These are phyloP conservation scores for Coracias cyanogaster DNA, from an alignment of 2,797 vertebrate species.

Conservation along the genomic window DNA sequence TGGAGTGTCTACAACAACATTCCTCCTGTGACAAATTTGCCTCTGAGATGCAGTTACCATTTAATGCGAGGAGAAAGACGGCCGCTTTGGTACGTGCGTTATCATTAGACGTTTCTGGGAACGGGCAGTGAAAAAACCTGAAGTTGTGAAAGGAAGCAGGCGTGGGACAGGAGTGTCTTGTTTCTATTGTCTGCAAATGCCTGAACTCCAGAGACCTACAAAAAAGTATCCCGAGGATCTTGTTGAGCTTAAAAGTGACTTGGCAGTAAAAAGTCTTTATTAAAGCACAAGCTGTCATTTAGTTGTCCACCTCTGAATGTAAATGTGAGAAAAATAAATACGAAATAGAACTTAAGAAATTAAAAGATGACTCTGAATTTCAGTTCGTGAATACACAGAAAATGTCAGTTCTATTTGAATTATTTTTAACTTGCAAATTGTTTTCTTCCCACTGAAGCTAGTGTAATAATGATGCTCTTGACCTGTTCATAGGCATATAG, in stretches of 20 bases:
- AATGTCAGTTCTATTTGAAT: neutral
- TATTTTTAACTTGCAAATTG: neutral
- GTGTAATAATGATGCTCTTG: neutral
- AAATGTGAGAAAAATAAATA: neutral
- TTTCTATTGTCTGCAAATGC: neutral
- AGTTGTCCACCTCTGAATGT: neutral
- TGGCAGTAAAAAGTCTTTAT: neutral
- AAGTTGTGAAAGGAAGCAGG: neutral
- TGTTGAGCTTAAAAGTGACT: neutral
- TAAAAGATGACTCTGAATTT: neutral
- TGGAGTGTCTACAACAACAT: slow-evolving; percentile 99
- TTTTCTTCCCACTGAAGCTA: neutral
- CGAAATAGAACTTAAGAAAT: neutral
- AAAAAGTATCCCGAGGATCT: neutral
- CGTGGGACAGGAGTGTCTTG: neutral
- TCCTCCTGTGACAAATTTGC: slow-evolving; percentile 88
- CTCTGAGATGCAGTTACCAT: slow-evolving; percentile 93
- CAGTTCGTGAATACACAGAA: neutral
- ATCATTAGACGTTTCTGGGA: neutral
- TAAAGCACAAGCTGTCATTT: neutral
- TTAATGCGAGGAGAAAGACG: slow-evolving; percentile 95
- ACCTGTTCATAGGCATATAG: neutral
- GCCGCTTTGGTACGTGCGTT: slow-evolving; percentile 87
- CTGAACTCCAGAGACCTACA: neutral
- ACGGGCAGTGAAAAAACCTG: neutral